A percentile compares a stretch with the other conserved stretches of the same genome.
These are phyloP conservation scores for Hypomecis punctinalis DNA, from an alignment of 2,888 invertebrate species.

Conservation along the genomic window DNA sequence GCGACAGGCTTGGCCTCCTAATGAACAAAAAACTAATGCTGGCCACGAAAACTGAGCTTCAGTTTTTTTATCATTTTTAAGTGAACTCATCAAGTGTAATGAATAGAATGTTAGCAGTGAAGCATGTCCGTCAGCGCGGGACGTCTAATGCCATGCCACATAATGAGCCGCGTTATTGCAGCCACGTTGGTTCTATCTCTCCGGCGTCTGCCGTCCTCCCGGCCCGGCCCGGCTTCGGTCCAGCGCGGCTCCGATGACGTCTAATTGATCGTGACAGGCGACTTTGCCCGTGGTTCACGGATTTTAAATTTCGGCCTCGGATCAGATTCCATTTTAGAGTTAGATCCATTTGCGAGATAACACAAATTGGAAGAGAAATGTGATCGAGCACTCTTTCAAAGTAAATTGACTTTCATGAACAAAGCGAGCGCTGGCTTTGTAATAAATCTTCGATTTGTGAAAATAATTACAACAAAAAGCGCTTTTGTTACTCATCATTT, in stretches of 20 bases:
- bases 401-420: conserved; percentile 1
- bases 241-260: conserved; percentile 20
- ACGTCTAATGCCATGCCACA: conserved; percentile 12
- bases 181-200: not conserved
- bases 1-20: not conserved
- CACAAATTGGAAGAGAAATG: conserved; percentile 29
- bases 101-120: not conserved
- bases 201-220: conserved; percentile 13
- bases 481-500: no score
- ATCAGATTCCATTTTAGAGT: conserved; percentile 35
- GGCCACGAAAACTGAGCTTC: no score
- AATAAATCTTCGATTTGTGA: not conserved
- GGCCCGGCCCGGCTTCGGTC: conserved; percentile 9
- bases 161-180: not conserved
- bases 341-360: conserved; percentile 23
- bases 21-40: no score
- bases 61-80: no score
- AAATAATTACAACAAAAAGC: not conserved
- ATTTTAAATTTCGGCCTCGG: conserved; percentile 30
- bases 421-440: not conserved
- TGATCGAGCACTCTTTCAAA: conserved; percentile 10
- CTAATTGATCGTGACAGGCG: conserved; percentile 47
- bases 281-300: conserved; percentile 36
- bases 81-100: not conserved
- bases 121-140: conserved; percentile 11